These are phyloP conservation scores for Drosophila picticornis DNA, from an alignment of 2,888 invertebrate species.

Conservation along the genomic window DNA sequence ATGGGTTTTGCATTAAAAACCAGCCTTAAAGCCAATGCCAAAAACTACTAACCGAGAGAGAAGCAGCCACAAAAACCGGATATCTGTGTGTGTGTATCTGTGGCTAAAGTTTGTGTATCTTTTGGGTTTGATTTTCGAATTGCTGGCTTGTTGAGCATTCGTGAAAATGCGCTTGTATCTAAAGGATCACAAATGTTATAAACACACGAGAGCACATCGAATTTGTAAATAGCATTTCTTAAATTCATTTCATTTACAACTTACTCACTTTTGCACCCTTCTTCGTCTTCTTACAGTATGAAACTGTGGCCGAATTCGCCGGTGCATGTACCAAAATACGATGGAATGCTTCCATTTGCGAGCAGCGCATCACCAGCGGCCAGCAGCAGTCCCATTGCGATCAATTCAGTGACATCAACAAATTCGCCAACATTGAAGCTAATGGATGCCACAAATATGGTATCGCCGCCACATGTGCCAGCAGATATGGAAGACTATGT, in stretches of 20 bases:
- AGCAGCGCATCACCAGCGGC: conserved; percentile 79
- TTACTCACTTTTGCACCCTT: fast-evolving
- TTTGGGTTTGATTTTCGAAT: conserved; percentile 18
- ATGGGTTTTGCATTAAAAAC: conserved; percentile 5
- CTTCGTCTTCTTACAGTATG: conserved; percentile 75
- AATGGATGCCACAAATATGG: conserved; percentile 84
- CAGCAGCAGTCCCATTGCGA: conserved; percentile 84
- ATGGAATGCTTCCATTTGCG: conserved; percentile 83
- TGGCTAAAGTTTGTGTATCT: conserved; percentile 33
- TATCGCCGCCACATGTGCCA: conserved; percentile 83
- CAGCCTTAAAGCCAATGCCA: conserved; percentile 17
- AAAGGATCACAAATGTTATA: conserved; percentile 64
- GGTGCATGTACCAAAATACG: conserved; percentile 85
- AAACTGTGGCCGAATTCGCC: conserved; percentile 85
- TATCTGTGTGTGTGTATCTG: neutral
- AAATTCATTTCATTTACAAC: neutral
- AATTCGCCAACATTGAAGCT: conserved; percentile 84
- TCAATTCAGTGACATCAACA: conserved; percentile 85
- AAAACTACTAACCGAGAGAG: conserved; percentile 10
- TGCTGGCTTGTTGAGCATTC: conserved; percentile 46
- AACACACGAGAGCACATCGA: conserved; percentile 21
- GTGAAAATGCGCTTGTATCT: conserved; percentile 75
- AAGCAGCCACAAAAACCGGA: neutral
- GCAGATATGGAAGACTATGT: conserved; percentile 84
- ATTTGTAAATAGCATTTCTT: conserved; percentile 48